Evolutionary conservation across 1,140 invertebrate genomes (phyloP).

Genomic region (Sarcophaga bullata): DNA sequence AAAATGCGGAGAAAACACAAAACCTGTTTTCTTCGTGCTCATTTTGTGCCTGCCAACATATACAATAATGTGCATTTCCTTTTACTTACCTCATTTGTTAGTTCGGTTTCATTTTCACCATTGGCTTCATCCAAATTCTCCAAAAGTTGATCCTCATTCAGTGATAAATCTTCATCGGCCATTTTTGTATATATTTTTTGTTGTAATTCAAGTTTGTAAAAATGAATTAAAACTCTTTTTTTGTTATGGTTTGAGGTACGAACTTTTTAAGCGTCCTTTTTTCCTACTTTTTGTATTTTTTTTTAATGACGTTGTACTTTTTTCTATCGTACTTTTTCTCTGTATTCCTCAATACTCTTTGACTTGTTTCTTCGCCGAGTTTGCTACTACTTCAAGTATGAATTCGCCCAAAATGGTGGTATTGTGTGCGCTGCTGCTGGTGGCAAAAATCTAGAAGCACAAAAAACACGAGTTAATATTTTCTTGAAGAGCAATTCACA

Average conservation of each 20-base stretch:
- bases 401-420: constrained; percentile 35
- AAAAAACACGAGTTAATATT: constrained; percentile 19
- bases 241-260: neutral
- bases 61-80: neutral
- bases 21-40: constrained; percentile 2
- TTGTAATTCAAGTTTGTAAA: constrained; percentile 7
- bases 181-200: constrained; percentile 49
- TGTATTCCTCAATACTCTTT: constrained; percentile 16
- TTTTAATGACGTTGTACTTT: constrained; percentile 34
- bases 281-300: constrained; percentile 20
- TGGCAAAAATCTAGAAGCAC: neutral
- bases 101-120: constrained; percentile 62
- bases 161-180: constrained; percentile 63
- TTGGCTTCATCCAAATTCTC: constrained; percentile 65
- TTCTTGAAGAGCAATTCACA: neutral
- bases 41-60: neutral
- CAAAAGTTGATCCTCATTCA: constrained; percentile 65
- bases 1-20: neutral
- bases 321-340: neutral
- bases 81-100: constrained; percentile 61
- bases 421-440: neutral
- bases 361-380: constrained; percentile 8
- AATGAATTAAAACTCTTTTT: neutral
- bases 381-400: neutral
- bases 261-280: constrained; percentile 29